These are phyloP conservation scores for Saccostrea cuccullata DNA, from an alignment of 1,140 invertebrate genomes.

Conservation along the genomic window DNA sequence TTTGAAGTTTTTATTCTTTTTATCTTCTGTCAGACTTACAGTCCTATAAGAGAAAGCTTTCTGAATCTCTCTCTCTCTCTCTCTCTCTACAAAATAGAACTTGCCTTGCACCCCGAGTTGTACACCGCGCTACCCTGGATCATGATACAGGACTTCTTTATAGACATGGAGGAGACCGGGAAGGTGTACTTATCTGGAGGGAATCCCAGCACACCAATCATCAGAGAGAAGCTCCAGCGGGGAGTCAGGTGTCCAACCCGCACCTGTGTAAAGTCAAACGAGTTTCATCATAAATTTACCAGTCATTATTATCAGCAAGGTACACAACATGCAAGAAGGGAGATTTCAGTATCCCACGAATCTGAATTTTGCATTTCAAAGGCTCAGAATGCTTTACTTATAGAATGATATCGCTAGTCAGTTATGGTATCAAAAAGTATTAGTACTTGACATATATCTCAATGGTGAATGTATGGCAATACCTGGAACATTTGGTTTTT, in stretches of 20 bases:
- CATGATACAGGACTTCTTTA: conserved; percentile 88
- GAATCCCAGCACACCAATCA: conserved; percentile 86
- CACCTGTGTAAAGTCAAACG: conserved; percentile 79
- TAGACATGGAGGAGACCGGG: conserved; percentile 86
- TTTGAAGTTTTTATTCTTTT: background rate
- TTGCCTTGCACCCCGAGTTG: conserved; percentile 87
- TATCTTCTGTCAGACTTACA: too few species aligned
- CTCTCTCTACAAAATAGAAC: background rate
- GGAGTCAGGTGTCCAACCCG: conserved; percentile 86
- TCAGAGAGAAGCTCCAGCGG: conserved; percentile 88
- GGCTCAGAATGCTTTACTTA: background rate
- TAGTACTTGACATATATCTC: background rate
- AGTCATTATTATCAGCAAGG: background rate
- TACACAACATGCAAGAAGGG: background rate
- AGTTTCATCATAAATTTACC: background rate
- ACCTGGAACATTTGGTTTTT: conserved; percentile 83
- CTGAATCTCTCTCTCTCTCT: too few species aligned
- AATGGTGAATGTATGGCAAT: background rate
- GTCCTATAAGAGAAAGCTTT: too few species aligned
- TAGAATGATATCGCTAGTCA: background rate
- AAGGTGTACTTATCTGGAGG: conserved; percentile 84
- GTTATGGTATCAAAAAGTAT: too few species aligned
- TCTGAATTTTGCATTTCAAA: background rate
- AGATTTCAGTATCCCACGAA: background rate
- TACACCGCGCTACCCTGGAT: conserved; percentile 88